Base-by-base conservation (phyloP, 2,113 vertebrate genomes). In the Albula goreensis region DNA sequence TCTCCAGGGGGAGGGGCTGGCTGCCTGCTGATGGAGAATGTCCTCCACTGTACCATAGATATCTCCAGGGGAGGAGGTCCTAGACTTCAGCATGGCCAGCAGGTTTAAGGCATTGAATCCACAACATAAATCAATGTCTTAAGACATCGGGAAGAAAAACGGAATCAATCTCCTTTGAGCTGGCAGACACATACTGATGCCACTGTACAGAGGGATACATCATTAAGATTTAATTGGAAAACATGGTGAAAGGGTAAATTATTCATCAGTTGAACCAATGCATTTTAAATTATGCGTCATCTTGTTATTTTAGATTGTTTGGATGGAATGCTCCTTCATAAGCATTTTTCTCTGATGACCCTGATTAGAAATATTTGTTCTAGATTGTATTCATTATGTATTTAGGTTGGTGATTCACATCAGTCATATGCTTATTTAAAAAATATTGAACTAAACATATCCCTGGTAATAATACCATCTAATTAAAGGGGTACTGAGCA, bases 41-140 rank as follows among this genome's bases (percentile, higher is more conserved):
- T 15, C 49, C 57, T 50, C 31, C 17, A 8, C 51, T 82, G 9
- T 57, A 82, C 81, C 53, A 57, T 19, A 15, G 41, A 19, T 56
- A 60, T 41, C 57, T 66, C 82, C 4, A 12, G 56, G 11, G 56
- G 56, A 17, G 53, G 25, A 50, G 63, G 6, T 41, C 82, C 25
- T 15, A 4, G 25, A 19, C 8, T 63, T 22, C 22, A 82, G 5
- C 81, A n/a, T 82, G 22, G 53, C 31, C 31, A n/a, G 15, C 12
- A 22, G 15, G 1, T 2, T 60, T 31, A 50, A 50, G 82, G 50
- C 70, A 50, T 48, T 49, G 41, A 83, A 83, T 70, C 57, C 41
- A 53, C 31, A 83, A 70, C 60, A 66, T 41, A 50, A 83, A 83
- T 83, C 82, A 83, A 81, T 81, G 81, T 57, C 52, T 41, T 0